Conservation (phyloP, 2,797 vertebrate genomes). For the Acipenser ruthenus region DNA sequence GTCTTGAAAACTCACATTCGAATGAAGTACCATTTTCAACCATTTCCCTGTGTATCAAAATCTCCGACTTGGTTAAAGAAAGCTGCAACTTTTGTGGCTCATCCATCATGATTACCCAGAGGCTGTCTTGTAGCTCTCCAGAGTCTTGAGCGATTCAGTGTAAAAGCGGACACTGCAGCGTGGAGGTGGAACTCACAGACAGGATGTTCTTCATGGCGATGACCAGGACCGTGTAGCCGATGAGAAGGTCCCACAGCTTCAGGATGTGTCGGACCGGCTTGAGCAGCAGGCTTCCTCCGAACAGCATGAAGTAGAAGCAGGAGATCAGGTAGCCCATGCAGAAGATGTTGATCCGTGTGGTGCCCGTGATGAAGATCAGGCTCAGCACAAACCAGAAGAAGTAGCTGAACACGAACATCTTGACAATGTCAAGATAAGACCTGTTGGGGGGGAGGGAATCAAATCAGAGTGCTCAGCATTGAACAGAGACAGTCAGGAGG, state of each 20-base stretch:
- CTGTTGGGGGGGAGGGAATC: slow-evolving; percentile 27
- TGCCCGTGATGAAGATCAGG: slow-evolving; percentile 70
- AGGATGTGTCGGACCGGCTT: slow-evolving; percentile 57
- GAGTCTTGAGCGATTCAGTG: too few species aligned
- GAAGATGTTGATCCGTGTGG: slow-evolving; percentile 56
- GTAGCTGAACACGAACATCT: slow-evolving; percentile 62
- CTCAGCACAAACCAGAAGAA: slow-evolving; percentile 74
- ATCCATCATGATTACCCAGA: too few species aligned
- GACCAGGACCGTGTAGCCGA: slow-evolving; percentile 56
- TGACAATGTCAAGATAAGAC: slow-evolving; percentile 63
- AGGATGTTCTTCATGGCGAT: slow-evolving; percentile 63
- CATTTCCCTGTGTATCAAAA: too few species aligned
- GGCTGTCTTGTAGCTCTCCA: too few species aligned
- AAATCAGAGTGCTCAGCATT: background rate
- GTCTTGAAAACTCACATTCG: too few species aligned
- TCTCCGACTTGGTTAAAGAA: too few species aligned
- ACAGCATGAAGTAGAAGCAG: slow-evolving; percentile 69
- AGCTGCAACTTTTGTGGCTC: too few species aligned
- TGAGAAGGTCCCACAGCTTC: slow-evolving; percentile 58
- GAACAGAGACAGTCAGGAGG: background rate
- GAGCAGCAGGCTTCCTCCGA: slow-evolving; percentile 57
- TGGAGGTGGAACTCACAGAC: slow-evolving; percentile 39
- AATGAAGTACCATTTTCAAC: too few species aligned
- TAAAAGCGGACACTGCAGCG: too few species aligned
- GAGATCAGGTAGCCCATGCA: slow-evolving; percentile 63